Evolutionary conservation across 2,113 vertebrate genomes (phyloP), one percentile per base, ranked within the genome.

Genomic region (Xiphorhynchus elegans): DNA sequence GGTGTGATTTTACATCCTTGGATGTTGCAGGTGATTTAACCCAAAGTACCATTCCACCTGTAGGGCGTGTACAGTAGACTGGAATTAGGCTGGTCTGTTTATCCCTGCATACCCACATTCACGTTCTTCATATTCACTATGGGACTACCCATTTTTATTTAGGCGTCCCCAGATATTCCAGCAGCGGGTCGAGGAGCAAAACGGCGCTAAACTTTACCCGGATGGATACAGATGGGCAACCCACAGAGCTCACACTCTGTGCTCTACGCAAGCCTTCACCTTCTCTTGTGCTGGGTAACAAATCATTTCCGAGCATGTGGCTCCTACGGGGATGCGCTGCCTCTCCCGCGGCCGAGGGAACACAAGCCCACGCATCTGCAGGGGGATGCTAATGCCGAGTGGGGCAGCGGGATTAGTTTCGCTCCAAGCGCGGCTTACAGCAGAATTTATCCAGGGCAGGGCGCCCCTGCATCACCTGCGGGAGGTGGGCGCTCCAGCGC

Each of bases 351-450:
- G 40, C 40, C 40, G 40, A 42, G 15, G 40, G 13, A 15, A 42
- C 13, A 3, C 3, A 10, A 46, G 10, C 37, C 55, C 52, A 14
- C 4, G 5, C 24, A 21, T 3, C 39, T 13, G 28, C n/a, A 14
- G 3, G 31, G 9, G 10, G 2, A n/a, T 12, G 33, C 68, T 9
- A 12, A 13, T 13, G 6, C 15, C 2, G 17, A 35, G 17, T 11
- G 3, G 3, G 1, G 5, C 18, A 25, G 13, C 10, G 10, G 3
- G 2, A 6, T 3, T 21, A 2, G 2, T 25, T 40, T 29, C 13
- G 8, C 29, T 23, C 0, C 7, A 19, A 21, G 6, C 0, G 17
- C 23, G 14, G 11, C 37, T 44, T 12, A 16, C 6, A 23, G 5
- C 23, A 53, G 39, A 44, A 28, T 42, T 18, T 29, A 20, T 12